Conservation (phyloP, 2,888 invertebrate species). For the Anarsia innoxiella region DNA sequence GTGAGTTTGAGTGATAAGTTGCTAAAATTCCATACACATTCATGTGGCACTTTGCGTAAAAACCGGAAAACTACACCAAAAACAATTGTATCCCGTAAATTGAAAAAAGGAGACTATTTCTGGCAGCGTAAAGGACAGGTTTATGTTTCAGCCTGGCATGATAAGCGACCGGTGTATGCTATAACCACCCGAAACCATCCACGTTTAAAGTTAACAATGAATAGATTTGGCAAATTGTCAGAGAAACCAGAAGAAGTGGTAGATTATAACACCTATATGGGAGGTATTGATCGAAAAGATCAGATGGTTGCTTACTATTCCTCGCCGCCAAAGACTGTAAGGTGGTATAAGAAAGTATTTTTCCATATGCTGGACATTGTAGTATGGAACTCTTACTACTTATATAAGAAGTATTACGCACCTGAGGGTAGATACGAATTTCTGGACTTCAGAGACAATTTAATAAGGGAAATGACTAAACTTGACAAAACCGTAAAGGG, state of each 20-base stretch:
- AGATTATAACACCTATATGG: conserved; percentile 2
- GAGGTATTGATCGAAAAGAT: conserved; percentile 3
- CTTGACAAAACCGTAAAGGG: background rate
- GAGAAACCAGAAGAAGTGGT: conserved; percentile 5
- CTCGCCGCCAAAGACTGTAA: conserved; percentile 1
- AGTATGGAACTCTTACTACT: conserved; percentile 15
- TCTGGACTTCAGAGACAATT: conserved; percentile 10
- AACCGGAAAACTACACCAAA: conserved; percentile 20
- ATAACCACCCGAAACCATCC: conserved; percentile 17
- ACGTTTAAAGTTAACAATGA: background rate
- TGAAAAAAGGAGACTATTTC: conserved; percentile 19
- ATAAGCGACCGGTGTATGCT: conserved; percentile 19
- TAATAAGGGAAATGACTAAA: conserved; percentile 8
- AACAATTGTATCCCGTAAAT: conserved; percentile 14
- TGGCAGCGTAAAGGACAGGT: conserved; percentile 20
- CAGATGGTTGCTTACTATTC: conserved; percentile 8
- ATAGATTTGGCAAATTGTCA: background rate
- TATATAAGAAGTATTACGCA: conserved; percentile 15
- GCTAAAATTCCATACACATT: conserved; percentile 19
- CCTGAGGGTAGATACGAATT: conserved; percentile 11
- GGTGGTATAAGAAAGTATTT: conserved; percentile 7
- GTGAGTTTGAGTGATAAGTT: conserved; percentile 19
- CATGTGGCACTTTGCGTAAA: conserved; percentile 19
- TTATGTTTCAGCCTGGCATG: conserved; percentile 19
- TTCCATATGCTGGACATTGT: conserved; percentile 5